These are phyloP conservation scores for Halichoerus grypus DNA, from an alignment of 2,113 vertebrate genomes.

Conservation along the genomic window DNA sequence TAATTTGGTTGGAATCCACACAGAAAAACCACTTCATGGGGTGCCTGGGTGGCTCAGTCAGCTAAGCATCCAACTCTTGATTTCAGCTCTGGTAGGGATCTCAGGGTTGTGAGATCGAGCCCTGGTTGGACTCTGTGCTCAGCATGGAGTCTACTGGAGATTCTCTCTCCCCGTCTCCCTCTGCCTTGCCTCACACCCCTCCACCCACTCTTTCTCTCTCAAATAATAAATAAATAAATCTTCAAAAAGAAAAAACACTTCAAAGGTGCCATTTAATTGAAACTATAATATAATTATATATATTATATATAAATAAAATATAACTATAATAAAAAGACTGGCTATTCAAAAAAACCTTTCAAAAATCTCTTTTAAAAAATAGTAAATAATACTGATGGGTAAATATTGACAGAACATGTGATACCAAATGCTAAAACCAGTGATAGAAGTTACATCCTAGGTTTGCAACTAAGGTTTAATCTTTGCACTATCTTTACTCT, in stretches of 20 bases:
- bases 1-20: neutral
- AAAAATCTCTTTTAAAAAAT: neutral
- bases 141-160: neutral
- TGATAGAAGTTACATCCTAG: neutral
- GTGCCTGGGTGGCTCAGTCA: neutral
- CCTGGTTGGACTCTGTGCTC: neutral
- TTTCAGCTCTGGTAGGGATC: neutral
- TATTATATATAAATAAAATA: no score
- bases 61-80: neutral
- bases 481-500: neutral
- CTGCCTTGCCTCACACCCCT: neutral
- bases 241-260: neutral
- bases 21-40: conserved; percentile 13
- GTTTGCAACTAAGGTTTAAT: neutral
- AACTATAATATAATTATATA: neutral
- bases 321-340: neutral
- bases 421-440: neutral
- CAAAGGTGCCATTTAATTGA: neutral
- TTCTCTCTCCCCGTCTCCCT: neutral
- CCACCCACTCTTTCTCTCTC: neutral
- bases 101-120: neutral
- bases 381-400: neutral
- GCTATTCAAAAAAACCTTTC: conserved; percentile 39
- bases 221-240: neutral
- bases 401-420: neutral